Conservation (phyloP, 2,888 invertebrate species). For the Pristionchus japonicus region DNA sequence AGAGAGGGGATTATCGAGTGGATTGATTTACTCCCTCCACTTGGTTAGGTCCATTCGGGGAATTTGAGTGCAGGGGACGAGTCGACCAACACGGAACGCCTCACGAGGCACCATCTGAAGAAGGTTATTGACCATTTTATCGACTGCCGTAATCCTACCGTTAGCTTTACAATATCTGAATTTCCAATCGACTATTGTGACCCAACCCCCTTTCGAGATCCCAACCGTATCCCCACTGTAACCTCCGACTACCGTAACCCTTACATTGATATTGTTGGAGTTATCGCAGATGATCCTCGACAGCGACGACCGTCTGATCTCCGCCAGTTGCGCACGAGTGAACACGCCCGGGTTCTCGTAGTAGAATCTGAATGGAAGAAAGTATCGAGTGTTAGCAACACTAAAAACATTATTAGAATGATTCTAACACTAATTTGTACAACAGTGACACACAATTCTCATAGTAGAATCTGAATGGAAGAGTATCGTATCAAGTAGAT, state of each 20-base stretch:
- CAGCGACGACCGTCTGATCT: conserved; percentile 88
- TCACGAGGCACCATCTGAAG: conserved; percentile 70
- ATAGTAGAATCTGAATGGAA: conserved; percentile 78
- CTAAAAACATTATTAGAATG: no score
- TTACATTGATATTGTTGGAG: conserved; percentile 81
- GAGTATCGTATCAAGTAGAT: no score
- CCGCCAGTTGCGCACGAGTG: conserved; percentile 82
- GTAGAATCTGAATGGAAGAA: conserved; percentile 78
- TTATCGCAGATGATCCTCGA: conserved; percentile 91
- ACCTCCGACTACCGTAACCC: background rate
- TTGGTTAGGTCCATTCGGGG: conserved; percentile 71
- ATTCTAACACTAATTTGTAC: no score
- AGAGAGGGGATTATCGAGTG: background rate
- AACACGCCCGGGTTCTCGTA: conserved; percentile 77
- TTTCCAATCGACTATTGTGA: no score
- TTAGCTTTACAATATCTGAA: no score
- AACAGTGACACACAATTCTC: no score
- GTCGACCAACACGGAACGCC: conserved; percentile 71
- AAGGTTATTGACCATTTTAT: no score
- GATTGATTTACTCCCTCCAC: conserved; percentile 66
- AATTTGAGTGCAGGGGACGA: conserved; percentile 71
- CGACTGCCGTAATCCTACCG: no score
- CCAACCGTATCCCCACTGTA: background rate
- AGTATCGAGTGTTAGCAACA: no score
- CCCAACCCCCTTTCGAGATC: background rate